Evolutionary conservation across 2,113 vertebrate genomes (phyloP).

Genomic region (Alouatta palliata): DNA sequence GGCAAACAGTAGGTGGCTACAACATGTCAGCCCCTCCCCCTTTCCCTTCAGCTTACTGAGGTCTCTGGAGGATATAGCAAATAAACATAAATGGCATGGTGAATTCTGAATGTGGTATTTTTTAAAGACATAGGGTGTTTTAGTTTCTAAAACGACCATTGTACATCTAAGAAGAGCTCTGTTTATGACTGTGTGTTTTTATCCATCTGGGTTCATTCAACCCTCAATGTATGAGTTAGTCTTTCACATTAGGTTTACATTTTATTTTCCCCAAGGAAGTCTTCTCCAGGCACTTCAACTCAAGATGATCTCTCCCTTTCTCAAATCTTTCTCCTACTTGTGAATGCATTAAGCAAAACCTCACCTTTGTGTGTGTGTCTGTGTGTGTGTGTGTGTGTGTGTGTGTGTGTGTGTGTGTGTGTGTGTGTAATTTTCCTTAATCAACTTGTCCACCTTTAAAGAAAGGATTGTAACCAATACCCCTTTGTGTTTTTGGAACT

Average conservation of each 20-base stretch:
- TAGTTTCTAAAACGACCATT: neutral
- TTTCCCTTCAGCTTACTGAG: neutral
- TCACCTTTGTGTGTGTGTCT: neutral
- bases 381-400: neutral
- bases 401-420: neutral
- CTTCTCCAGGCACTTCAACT: neutral
- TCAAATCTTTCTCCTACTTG: neutral
- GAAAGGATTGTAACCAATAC: neutral
- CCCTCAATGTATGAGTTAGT: neutral
- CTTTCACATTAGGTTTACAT: constrained; percentile 36
- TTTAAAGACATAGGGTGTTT: neutral
- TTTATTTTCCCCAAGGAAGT: constrained; percentile 38
- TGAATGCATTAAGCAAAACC: neutral
- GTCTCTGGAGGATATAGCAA: neutral
- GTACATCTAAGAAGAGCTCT: constrained; percentile 17
- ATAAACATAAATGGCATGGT: neutral
- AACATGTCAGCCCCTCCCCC: neutral
- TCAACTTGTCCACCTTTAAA: neutral
- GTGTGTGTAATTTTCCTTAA: neutral
- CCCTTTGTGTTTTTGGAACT: neutral
- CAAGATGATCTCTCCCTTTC: neutral
- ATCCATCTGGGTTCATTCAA: constrained; percentile 40
- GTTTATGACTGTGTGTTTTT: neutral
- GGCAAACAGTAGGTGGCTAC: neutral
- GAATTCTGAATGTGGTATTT: neutral